Base-by-base conservation (phyloP, 2,888 invertebrate genomes). In the Carterocephalus palaemon region DNA sequence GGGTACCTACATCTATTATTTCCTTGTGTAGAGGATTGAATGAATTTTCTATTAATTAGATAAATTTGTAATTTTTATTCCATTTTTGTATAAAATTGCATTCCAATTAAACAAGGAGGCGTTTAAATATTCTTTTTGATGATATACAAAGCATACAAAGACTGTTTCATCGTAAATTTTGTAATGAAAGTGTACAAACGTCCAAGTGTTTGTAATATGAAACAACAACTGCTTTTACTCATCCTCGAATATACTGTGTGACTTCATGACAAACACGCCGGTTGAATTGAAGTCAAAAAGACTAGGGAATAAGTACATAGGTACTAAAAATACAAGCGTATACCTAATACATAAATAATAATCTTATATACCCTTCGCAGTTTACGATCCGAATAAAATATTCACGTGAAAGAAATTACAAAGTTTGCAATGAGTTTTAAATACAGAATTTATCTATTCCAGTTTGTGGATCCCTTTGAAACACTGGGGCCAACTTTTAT, bases 401-500 rank as follows among this genome's bases (percentile, higher is more conserved):
- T n/a, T n/a, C n/a, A n/a, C 72, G 43, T 73, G 70, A 67, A 67
- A 67, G 67, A 59, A 57, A 54, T 51, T 53, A 56, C 56, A 64
- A 65, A 62, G 63, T 67, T 70, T 75, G 66, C 70, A 60, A 75
- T 67, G 49, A 61, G 69, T 77, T 75, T 57, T 51, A 51, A 47
- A 52, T 46, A 67, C 65, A 68, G 57, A 69, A 67, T 74, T 71
- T 65, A 70, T n/a, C n/a, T 74, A 75, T 75, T 70, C 76, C 75
- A 70, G 70, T 68, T 73, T 68, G 64, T 72, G 78, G 79, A 79
- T 75, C 81, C 85, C 83, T 81, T 73, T 75, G 64, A 65, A 67
- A 75, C 60, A 67, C 62, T 67, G 86, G 86, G 86, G 83, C 85
- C 84, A 85, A 84, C 53, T 73, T 82, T 82, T 76, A 74, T 72